Conservation (phyloP, 2,113 vertebrate species). For the Psilopsiagon aurifrons region DNA sequence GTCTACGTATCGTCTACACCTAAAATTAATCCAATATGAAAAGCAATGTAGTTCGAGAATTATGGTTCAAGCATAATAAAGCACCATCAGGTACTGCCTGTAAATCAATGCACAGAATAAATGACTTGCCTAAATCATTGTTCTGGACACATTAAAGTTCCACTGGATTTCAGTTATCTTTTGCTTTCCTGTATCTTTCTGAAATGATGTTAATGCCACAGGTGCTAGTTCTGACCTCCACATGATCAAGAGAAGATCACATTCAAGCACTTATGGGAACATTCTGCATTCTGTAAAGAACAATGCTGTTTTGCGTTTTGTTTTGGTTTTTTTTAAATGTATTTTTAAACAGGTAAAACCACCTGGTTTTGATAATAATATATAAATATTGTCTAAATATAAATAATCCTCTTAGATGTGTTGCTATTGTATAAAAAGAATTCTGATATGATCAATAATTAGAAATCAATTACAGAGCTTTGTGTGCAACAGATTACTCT, state of each 20-base stretch:
- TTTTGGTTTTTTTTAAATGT: background rate
- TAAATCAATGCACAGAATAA: fast-evolving
- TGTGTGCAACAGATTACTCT: background rate
- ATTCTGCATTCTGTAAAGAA: background rate
- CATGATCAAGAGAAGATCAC: background rate
- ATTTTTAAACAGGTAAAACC: background rate
- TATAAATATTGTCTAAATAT: background rate
- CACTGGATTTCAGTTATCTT: background rate
- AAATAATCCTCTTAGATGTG: background rate
- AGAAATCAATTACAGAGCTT: conserved; percentile 10
- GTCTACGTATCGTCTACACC: fast-evolving
- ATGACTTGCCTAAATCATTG: background rate
- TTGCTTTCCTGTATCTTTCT: background rate
- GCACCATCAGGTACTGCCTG: background rate
- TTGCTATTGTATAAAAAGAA: background rate
- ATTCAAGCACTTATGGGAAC: background rate
- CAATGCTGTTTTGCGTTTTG: background rate
- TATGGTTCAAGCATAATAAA: fast-evolving
- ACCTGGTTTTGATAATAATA: background rate
- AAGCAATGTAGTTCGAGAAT: fast-evolving
- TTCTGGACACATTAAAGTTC: fast-evolving
- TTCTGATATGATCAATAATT: background rate
- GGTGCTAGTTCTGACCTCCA: background rate
- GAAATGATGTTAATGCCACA: background rate
- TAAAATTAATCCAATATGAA: fast-evolving